These are phyloP conservation scores for Oreochromis aureus DNA, from an alignment of 2,113 vertebrate genomes.

Conservation along the genomic window DNA sequence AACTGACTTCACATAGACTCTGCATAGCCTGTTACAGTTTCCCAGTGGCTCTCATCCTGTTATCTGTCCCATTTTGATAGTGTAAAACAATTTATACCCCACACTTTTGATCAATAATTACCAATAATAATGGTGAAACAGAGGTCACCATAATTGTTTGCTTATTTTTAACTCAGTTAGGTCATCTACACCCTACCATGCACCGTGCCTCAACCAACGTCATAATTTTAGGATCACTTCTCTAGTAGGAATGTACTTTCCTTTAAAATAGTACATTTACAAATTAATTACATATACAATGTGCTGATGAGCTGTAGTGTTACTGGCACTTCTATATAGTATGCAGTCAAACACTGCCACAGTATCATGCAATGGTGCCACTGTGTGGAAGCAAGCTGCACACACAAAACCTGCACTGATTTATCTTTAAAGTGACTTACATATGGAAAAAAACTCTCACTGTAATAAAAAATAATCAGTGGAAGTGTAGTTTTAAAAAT, in stretches of 20 bases:
- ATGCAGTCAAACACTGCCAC: background rate
- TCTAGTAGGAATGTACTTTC: background rate
- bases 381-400: conserved; percentile 38
- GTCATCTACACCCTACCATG: background rate
- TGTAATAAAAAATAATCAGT: background rate
- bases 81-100: background rate
- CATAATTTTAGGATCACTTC: background rate
- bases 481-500: background rate
- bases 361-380: conserved; percentile 32
- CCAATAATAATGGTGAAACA: background rate
- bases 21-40: background rate
- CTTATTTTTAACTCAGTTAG: background rate
- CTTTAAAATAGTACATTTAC: background rate
- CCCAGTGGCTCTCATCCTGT: background rate
- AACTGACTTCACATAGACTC: background rate
- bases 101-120: background rate
- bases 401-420: background rate
- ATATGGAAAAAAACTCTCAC: background rate
- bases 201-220: background rate
- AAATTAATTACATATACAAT: background rate
- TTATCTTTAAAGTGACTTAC: background rate
- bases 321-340: background rate
- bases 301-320: background rate
- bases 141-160: background rate
- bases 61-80: background rate